These are phyloP conservation scores for Myotis planiceps DNA, from an alignment of 2,797 vertebrate species.

Conservation along the genomic window DNA sequence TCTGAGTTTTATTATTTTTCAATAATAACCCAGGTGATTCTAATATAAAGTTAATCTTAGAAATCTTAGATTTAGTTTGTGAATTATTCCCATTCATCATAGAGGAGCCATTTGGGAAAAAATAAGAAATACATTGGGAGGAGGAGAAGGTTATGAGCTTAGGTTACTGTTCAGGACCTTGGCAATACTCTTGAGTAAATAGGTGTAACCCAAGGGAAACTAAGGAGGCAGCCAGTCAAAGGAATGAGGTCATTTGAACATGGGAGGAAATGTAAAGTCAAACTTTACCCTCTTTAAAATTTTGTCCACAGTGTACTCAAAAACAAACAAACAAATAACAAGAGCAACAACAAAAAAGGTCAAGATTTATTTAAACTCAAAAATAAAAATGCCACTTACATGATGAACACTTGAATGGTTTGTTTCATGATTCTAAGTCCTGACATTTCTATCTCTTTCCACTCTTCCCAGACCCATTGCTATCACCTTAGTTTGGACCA, in stretches of 20 bases:
- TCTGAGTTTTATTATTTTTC: not conserved
- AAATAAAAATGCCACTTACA: not conserved
- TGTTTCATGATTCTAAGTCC: not conserved
- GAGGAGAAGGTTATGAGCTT: not conserved
- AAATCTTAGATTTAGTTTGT: not conserved
- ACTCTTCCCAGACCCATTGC: not conserved
- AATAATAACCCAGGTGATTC: not conserved
- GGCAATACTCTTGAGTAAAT: not conserved
- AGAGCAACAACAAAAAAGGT: not conserved
- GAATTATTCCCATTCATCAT: not conserved
- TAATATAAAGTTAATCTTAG: not conserved
- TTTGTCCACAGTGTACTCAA: not conserved
- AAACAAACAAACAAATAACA: not conserved
- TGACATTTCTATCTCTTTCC: not conserved
- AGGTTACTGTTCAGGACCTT: not conserved
- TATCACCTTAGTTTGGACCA: not conserved
- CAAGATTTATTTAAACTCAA: not conserved
- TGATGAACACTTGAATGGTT: not conserved
- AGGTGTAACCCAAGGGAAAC: not conserved
- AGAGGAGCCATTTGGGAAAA: not conserved
- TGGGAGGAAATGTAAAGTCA: not conserved
- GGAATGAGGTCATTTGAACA: not conserved
- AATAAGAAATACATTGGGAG: not conserved
- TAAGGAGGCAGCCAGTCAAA: not conserved
- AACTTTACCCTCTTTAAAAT: not conserved